Evolutionary conservation across 2,113 vertebrate genomes (phyloP), one percentile per base, ranked within the genome.

Genomic region (Pedetes capensis): DNA sequence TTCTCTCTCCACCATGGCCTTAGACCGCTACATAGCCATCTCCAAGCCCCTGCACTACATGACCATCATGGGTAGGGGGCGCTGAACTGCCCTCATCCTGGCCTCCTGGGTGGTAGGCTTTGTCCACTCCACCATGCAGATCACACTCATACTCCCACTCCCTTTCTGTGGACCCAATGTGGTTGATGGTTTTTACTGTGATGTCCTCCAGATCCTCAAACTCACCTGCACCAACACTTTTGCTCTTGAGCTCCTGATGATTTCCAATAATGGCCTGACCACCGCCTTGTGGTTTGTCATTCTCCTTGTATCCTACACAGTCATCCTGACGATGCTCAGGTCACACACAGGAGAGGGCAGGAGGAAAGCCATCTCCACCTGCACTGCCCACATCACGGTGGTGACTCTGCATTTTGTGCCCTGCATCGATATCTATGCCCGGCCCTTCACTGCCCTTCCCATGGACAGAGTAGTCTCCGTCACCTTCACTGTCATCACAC

Each of bases 151-250:
- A 51, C 69, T 89, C 39, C 86, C 42, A 6, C 68, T 84, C 0
- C 59, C 79, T 2, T 94, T 94, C 79, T 94, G 92, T 57, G 86
- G 86, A 37, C 86, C 86, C 37, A 89, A 83, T 25, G 25, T 83
- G 9, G 23, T 89, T 39, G 92, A 94, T 8, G 20, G 29, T 5
- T 94, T 94, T 59, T 94, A 89, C 69, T 89, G 86, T 4, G 86
- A 94, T 18, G 93, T 94, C 25, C 86, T 86, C 14, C 93, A 94
- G 59, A 42, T 89, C 63, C 93, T 94, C 93, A 94, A 83, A 47
- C 79, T 89, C 0, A 51, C 93, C 69, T 84, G 87, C 34, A 61
- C 42, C 0, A 53, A 85, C 22, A 78, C 63, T 5, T 85, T 85
- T 11, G 14, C 2, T 2, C 78, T 94, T 1, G 93, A 94, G 16